Evolutionary conservation across 2,888 invertebrate species (phyloP), one percentile per base, ranked within the genome.

Genomic region (Ennomos quercinarius): DNA sequence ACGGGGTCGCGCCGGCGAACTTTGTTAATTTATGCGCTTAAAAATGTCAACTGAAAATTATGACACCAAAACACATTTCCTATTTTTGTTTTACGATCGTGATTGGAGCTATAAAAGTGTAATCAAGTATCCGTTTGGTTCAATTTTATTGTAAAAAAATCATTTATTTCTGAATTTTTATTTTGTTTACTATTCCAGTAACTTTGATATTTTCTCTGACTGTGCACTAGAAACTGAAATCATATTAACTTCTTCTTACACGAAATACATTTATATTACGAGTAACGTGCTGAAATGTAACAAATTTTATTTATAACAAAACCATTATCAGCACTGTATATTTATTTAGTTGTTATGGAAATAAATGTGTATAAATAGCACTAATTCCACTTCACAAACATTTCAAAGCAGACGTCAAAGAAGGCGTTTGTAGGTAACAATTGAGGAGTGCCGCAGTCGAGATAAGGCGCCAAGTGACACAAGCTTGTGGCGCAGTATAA

Each of bases 11-110:
- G 88, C 83, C 86, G 88, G 83, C 89, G 86, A 91, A 91, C 90
- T 92, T 92, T 86, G 89, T 89, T 92, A 92, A 92, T 92, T 92
- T 92, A 92, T 92, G 91, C 89, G 91, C 89, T 91, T 91, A 92
- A 92, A 92, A 92, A 91, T 91, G 91, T 92, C 92, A 91, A 90
- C 90, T 87, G 85, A 78, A 91, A 92, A 91, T 91, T 92, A 92
- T 92, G 90, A 91, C 89, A 82, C 90, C 88, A 84, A 87, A 89
- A 89, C 87, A 89, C 84, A 89, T 91, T 91, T 91, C 91, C 91
- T 89, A 87, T 88, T 86, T 68, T 83, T 82, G 79, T 85, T 83
- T 84, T 77, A 76, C 72, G 74, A 63, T 82, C 81, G 80, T 76
- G 81, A 81, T 83, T 81, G 74, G 74, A 38, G 54, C 52, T 57